A percentile compares a stretch with the other conserved stretches of the same genome.
These are phyloP conservation scores for Gallinago paraguaiae DNA, from an alignment of 2,113 vertebrate species.

Conservation along the genomic window DNA sequence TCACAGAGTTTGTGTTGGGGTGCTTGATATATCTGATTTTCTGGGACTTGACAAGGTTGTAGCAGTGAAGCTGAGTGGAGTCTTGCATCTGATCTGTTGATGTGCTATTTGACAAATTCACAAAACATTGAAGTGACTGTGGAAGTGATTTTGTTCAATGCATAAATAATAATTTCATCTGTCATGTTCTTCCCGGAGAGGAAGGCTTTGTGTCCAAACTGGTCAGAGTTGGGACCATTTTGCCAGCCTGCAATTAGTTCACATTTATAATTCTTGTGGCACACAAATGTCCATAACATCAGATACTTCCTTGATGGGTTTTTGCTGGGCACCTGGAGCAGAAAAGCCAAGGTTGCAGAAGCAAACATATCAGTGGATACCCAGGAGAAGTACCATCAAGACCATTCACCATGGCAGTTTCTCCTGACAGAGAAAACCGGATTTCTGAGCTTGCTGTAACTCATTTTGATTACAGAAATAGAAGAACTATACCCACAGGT, in stretches of 20 bases:
- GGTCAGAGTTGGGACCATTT: background rate
- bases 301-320: background rate
- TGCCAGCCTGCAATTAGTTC: background rate
- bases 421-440: background rate
- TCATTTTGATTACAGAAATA: background rate
- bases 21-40: background rate
- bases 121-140: background rate
- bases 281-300: background rate
- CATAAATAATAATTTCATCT: background rate
- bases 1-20: background rate
- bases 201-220: background rate
- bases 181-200: background rate
- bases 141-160: background rate
- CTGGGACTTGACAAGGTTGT: background rate
- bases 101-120: background rate
- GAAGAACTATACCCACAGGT: background rate
- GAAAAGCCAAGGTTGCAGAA: background rate
- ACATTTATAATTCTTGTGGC: background rate
- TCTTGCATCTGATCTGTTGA: background rate
- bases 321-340: background rate
- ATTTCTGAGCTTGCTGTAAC: background rate
- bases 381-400: background rate
- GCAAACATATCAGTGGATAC: background rate
- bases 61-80: background rate
- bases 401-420: background rate